Evolutionary conservation across 2,888 invertebrate genomes (phyloP).

Genomic region (Buathra laborator): DNA sequence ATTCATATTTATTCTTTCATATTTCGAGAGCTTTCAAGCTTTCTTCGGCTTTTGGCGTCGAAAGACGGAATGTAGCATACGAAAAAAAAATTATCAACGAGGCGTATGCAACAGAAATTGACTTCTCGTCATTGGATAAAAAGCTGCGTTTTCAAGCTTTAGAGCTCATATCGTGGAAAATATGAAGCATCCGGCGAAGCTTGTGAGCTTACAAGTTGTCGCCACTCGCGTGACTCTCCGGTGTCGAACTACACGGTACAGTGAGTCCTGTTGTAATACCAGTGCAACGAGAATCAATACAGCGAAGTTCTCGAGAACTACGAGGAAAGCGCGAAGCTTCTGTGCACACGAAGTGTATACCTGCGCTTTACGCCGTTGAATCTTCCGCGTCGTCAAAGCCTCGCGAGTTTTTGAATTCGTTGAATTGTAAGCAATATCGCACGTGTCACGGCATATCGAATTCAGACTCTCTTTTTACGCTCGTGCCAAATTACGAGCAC

Average conservation of each 20-base stretch:
- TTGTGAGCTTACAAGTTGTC: not conserved
- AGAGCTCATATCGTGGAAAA: not conserved
- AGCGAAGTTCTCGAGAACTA: constrained; percentile 50
- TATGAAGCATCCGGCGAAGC: not conserved
- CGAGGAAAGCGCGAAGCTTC: constrained; percentile 8
- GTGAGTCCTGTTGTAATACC: not conserved
- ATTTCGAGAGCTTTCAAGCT: too few species aligned
- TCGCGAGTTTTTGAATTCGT: constrained; percentile 45
- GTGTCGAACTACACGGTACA: not conserved
- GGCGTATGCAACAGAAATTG: not conserved
- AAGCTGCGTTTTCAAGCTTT: not conserved
- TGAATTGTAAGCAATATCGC: constrained; percentile 50
- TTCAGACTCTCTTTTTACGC: not conserved
- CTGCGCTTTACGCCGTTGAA: not conserved
- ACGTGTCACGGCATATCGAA: constrained; percentile 13
- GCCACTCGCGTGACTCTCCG: not conserved
- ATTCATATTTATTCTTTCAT: too few species aligned
- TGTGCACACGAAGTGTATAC: constrained; percentile 26
- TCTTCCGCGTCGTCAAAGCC: constrained; percentile 20
- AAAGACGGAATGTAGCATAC: too few species aligned
- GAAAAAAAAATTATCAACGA: too few species aligned
- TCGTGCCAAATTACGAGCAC: not conserved
- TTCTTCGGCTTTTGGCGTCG: too few species aligned
- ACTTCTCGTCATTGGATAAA: not conserved
- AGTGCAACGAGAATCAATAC: constrained; percentile 59